Percentiles rank a stretch among this genome's conserved stretches.
phyloP scores from a whole-genome alignment of 2,888 invertebrate genomes.

The Odiellus spinosus region DNA sequence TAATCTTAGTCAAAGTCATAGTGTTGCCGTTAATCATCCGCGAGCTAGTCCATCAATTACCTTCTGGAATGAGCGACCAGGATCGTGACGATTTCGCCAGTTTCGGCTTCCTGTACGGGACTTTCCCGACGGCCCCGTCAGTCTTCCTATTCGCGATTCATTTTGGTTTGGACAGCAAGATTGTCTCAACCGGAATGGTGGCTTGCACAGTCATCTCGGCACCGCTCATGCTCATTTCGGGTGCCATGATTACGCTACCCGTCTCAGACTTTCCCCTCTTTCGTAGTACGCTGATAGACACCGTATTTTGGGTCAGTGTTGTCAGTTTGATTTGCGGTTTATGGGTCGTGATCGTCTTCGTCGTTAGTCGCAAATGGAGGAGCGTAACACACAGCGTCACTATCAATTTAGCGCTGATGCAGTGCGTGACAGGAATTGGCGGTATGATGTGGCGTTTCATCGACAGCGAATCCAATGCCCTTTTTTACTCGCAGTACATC shows the following conservation, averaged over 20 bases:
- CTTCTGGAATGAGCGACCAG: slow-evolving; percentile 42
- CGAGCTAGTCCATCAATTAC: slow-evolving; percentile 56
- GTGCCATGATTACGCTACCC: slow-evolving; percentile 71
- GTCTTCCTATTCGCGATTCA: slow-evolving; percentile 84
- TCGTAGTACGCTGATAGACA: slow-evolving; percentile 11
- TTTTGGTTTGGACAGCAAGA: slow-evolving; percentile 42
- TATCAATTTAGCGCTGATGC: slow-evolving; percentile 15
- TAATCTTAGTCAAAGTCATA: slow-evolving; percentile 74
- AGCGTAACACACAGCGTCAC: slow-evolving; percentile 18
- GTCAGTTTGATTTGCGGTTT: slow-evolving; percentile 11
- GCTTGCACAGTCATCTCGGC: slow-evolving; percentile 86
- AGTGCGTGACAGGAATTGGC: slow-evolving; percentile 14
- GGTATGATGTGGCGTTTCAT: slow-evolving; percentile 15
- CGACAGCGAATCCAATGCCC: slow-evolving; percentile 10
- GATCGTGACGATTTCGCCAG: slow-evolving; percentile 70
- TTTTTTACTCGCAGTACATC: slow-evolving; percentile 15
- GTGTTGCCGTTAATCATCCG: slow-evolving; percentile 69
- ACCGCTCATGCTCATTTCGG: slow-evolving; percentile 86
- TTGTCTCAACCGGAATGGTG: slow-evolving; percentile 46
- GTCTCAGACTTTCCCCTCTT: slow-evolving; percentile 28
- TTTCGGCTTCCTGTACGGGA: slow-evolving; percentile 88
- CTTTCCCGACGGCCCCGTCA: slow-evolving; percentile 89
- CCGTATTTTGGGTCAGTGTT: slow-evolving; percentile 13
- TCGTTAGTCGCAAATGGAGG: slow-evolving; percentile 14
- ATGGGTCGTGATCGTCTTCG: slow-evolving; percentile 13